Evolutionary conservation across 2,113 vertebrate species (phyloP).

Genomic region (Melanotaenia duboulayi): DNA sequence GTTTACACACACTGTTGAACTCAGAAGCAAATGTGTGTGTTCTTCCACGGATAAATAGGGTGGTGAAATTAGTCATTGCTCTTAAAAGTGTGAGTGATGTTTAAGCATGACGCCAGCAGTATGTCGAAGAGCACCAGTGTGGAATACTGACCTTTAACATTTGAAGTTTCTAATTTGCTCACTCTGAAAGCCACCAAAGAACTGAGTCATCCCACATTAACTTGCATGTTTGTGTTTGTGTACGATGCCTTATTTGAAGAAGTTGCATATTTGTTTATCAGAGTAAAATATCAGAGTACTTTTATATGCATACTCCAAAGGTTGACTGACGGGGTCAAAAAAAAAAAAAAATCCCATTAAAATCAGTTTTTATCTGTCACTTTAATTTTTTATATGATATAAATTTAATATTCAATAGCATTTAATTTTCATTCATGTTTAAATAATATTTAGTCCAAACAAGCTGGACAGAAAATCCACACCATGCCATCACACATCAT

Average conservation of each 20-base stretch:
- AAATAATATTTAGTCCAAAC: too few species aligned
- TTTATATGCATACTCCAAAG: neutral
- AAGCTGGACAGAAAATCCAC: too few species aligned
- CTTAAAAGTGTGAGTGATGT: constrained; percentile 38
- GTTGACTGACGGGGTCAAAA: too few species aligned
- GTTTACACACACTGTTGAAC: constrained; percentile 1
- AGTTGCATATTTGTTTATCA: neutral
- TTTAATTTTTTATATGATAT: too few species aligned
- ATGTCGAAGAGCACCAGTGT: constrained; percentile 28
- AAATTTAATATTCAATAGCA: too few species aligned
- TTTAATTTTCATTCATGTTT: too few species aligned
- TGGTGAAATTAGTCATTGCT: constrained; percentile 34
- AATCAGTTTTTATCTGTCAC: too few species aligned
- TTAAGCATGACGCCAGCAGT: neutral
- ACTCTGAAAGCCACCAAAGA: constrained; percentile 26
- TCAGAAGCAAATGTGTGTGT: constrained; percentile 1
- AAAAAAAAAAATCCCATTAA: too few species aligned
- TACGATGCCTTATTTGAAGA: neutral
- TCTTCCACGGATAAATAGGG: constrained; percentile 14
- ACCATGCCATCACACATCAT: too few species aligned
- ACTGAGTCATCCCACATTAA: constrained; percentile 8
- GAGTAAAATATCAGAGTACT: too few species aligned
- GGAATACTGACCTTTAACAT: constrained; percentile 56
- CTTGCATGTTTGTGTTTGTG: neutral
- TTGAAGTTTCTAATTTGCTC: constrained; percentile 44